These are phyloP conservation scores for Sminthurides aquaticus DNA, from an alignment of 2,888 invertebrate species.

Conservation along the genomic window DNA sequence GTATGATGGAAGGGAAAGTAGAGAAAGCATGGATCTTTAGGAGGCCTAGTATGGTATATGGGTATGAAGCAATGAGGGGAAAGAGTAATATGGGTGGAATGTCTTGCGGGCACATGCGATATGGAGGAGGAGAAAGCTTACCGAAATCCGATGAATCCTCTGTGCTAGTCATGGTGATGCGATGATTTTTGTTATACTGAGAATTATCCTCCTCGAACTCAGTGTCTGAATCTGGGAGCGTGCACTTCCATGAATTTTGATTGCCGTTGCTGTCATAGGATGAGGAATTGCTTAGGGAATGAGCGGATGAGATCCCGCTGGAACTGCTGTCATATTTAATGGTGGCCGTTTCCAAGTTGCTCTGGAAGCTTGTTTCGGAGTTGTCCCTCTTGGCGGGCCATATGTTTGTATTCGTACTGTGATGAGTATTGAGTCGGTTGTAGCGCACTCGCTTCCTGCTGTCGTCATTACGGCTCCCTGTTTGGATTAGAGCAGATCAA, in stretches of 20 bases:
- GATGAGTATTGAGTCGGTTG: constrained; percentile 39
- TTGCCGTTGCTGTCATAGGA: constrained; percentile 31
- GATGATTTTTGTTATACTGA: constrained; percentile 27
- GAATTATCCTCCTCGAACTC: constrained; percentile 34
- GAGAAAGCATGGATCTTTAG: no score
- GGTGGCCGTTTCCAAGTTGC: neutral
- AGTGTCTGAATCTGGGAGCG: constrained; percentile 25
- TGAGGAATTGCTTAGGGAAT: constrained; percentile 23
- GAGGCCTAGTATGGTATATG: no score
- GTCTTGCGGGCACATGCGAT: no score
- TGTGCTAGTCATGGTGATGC: constrained; percentile 21
- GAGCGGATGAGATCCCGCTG: neutral
- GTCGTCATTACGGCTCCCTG: constrained; percentile 13
- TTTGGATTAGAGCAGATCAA: no score
- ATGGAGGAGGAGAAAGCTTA: no score
- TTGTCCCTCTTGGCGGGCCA: constrained; percentile 15
- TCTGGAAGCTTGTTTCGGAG: constrained; percentile 13
- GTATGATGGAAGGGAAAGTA: no score
- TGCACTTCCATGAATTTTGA: constrained; percentile 21
- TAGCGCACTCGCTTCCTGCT: constrained; percentile 38
- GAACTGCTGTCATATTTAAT: neutral
- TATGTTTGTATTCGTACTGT: constrained; percentile 22
- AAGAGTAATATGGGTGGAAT: no score
- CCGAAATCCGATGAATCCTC: constrained; percentile 35
- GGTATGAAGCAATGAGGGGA: no score